Base-by-base conservation (phyloP, 2,888 invertebrate genomes). In the Apodemia mormo region DNA sequence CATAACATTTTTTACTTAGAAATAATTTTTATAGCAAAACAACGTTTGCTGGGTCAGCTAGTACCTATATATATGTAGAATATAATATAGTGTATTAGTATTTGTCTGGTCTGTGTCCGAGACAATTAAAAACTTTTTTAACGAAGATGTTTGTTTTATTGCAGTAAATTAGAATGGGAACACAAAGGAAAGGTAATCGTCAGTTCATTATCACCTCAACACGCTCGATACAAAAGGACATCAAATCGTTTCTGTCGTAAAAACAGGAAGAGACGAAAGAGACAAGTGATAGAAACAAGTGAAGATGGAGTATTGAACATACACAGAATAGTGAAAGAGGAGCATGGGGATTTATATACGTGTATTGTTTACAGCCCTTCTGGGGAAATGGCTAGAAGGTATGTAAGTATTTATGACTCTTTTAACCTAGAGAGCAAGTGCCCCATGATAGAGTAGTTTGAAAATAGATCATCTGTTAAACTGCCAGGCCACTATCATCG, bases 281-380 rank as follows among this genome's bases (percentile, higher is more conserved):
- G 91, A 71, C 88, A 92, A 69, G 75, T 90, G 0, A 86, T 85
- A 68, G 88, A 89, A 61, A 81, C 85, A 0, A 86, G 83, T 52
- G 90, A 91, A 78, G 90, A 95, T 65, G 96, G 95, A 1, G 92
- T 95, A 56, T 81, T 96, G 74, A 93, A 93, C 76, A 94, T 96
- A 82, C 93, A 94, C 69, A 94, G 92, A 77, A 89, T 96, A 29
- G 89, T 94, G 74, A 95, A 95, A 65, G 90, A 90, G 66, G 94
- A 95, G 69, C 97, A 96, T 84, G 96, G 96, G 54, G 97, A 97
- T 68, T 94, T 94, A 69, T 97, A 97, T 85, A 96, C 96, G n/a
- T 97, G 97, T 88, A 95, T 95, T 65, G 97, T 97, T 0, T 94
- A 94, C 70, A 96, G 96, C 81, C 94, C 96, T 45, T 95, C 95